Evolutionary conservation across 2,888 invertebrate genomes (phyloP).

Genomic region (Lithosia quadra): DNA sequence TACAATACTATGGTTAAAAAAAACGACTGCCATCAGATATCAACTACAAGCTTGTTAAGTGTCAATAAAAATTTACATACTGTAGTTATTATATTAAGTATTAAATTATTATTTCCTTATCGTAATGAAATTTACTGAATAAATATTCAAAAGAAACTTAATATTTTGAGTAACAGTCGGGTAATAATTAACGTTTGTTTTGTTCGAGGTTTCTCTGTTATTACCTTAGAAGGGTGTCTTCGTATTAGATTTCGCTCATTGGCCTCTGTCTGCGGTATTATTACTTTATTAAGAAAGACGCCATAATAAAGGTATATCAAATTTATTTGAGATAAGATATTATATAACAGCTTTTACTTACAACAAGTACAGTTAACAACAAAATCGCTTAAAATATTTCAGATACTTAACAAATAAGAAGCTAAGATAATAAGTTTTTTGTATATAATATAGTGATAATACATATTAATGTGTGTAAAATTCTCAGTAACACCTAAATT

Average conservation of each 20-base stretch:
- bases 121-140: not conserved
- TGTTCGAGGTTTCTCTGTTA: conserved; percentile 14
- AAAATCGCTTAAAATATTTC: not conserved
- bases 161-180: conserved; percentile 2
- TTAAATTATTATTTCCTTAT: conserved; percentile 4
- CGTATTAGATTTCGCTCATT: conserved; percentile 24
- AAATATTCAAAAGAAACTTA: conserved; percentile 8
- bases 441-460: too few relatives aligned
- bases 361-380: not conserved
- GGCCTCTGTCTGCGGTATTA: conserved; percentile 33
- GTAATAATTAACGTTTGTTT: conserved; percentile 11
- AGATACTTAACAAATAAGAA: too few relatives aligned
- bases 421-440: too few relatives aligned
- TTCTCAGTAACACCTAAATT: too few relatives aligned
- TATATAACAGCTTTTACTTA: not conserved
- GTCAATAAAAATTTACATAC: conserved; percentile 27
- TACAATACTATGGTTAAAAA: not conserved
- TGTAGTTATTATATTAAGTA: not conserved
- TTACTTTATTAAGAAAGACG: conserved; percentile 33
- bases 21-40: conserved; percentile 30
- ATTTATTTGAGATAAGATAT: conserved; percentile 6
- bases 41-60: conserved; percentile 40
- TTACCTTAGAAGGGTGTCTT: conserved; percentile 14
- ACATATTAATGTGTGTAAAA: too few relatives aligned
- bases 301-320: conserved; percentile 9